Percentiles rank a stretch among this genome's conserved stretches.
phyloP scores from a whole-genome alignment of 2,797 vertebrate genomes.

The Glossophaga mutica region DNA sequence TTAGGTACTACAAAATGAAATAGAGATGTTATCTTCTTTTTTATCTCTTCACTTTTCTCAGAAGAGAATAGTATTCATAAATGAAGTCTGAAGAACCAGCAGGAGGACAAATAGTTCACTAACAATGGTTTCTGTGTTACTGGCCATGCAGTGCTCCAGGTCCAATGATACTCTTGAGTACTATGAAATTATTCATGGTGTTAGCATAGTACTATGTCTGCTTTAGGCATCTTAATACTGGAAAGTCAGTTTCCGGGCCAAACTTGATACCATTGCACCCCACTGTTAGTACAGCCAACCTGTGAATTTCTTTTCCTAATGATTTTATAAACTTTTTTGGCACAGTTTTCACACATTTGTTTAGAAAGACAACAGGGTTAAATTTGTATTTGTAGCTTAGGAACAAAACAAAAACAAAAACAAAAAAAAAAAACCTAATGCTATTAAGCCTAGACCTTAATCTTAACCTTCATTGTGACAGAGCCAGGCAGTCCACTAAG shows the following conservation, averaged over 20 bases:
- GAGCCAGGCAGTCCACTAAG: constrained; percentile 26
- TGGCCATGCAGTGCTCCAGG: neutral
- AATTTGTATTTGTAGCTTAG: constrained; percentile 55
- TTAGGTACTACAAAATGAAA: neutral
- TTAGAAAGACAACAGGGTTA: constrained; percentile 40
- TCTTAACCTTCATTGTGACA: constrained; percentile 40
- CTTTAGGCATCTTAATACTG: neutral
- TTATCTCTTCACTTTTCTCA: constrained; percentile 21
- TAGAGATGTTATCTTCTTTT: neutral
- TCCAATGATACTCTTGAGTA: neutral
- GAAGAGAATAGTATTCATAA: neutral
- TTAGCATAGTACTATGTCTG: neutral
- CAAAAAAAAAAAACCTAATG: constrained; percentile 29
- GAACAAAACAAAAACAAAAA: too few species aligned
- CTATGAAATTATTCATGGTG: neutral
- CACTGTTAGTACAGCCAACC: constrained; percentile 34
- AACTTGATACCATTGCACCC: neutral
- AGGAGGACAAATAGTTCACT: neutral
- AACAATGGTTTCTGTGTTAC: neutral
- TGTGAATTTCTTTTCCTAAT: constrained; percentile 58
- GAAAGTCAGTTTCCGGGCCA: constrained; percentile 40
- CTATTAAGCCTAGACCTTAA: constrained; percentile 49
- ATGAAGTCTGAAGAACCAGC: neutral
- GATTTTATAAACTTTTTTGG: constrained; percentile 23
- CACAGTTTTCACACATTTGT: constrained; percentile 6